These are phyloP conservation scores for Lasius platythorax DNA, from an alignment of 2,888 invertebrate species.

Conservation along the genomic window DNA sequence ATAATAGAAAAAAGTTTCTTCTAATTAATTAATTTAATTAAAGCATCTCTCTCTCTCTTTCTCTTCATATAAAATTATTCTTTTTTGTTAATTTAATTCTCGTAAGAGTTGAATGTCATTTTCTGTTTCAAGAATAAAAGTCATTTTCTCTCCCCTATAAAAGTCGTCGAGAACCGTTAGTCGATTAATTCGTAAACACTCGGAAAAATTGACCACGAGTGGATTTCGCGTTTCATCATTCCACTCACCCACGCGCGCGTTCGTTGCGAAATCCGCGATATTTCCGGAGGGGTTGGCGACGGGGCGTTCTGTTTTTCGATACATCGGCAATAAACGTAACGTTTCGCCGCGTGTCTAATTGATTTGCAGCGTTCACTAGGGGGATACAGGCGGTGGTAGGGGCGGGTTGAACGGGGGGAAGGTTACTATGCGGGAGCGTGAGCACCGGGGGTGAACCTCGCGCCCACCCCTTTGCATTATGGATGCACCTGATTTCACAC, in stretches of 20 bases:
- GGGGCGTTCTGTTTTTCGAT: slow-evolving; percentile 69
- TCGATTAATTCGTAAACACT: slow-evolving; percentile 52
- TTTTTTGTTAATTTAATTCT: slow-evolving; percentile 24
- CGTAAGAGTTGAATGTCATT: slow-evolving; percentile 24
- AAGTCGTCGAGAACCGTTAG: slow-evolving; percentile 22
- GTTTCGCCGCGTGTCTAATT: slow-evolving; percentile 81
- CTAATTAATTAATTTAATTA: slow-evolving; percentile 42
- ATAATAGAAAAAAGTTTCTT: slow-evolving; percentile 1
- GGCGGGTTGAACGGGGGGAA: slow-evolving; percentile 40
- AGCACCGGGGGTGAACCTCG: slow-evolving; percentile 61
- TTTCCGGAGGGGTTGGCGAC: slow-evolving; percentile 46
- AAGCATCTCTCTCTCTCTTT: not conserved
- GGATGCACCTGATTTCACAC: slow-evolving; percentile 85
- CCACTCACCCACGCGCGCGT: slow-evolving; percentile 23
- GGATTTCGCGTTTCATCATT: slow-evolving; percentile 53
- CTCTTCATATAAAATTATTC: not conserved
- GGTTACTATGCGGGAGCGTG: slow-evolving; percentile 31
- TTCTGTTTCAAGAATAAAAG: slow-evolving; percentile 5
- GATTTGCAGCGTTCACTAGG: slow-evolving; percentile 77
- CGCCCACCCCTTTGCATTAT: slow-evolving; percentile 79
- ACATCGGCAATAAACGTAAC: slow-evolving; percentile 68
- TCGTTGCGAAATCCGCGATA: slow-evolving; percentile 48
- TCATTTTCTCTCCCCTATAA: not conserved
- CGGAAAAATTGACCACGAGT: slow-evolving; percentile 52
- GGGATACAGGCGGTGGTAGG: slow-evolving; percentile 52